Conservation (phyloP, 2,888 invertebrate genomes). For the Eucera pruinosa region DNA sequence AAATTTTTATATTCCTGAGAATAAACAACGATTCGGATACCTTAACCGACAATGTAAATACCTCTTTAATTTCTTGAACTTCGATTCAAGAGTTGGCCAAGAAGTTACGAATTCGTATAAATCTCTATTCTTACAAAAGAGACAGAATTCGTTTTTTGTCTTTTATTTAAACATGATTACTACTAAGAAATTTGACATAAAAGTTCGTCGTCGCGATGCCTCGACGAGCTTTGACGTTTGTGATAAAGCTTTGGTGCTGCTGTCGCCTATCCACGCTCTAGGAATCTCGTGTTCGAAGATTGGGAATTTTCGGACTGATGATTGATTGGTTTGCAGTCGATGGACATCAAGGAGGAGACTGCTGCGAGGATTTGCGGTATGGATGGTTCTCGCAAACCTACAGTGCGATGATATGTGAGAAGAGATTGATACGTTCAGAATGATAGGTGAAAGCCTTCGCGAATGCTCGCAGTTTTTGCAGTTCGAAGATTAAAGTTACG, state of each 20-base stretch:
- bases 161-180: neutral
- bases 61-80: constrained; percentile 3
- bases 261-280: constrained; percentile 31
- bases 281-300: constrained; percentile 6
- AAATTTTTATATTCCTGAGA: no score
- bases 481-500: neutral
- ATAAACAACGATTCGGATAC: neutral
- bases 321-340: constrained; percentile 1
- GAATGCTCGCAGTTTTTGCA: constrained; percentile 30
- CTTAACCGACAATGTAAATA: neutral
- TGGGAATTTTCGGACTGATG: neutral
- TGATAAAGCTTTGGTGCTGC: constrained; percentile 45
- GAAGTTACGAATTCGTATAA: no score
- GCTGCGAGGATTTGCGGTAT: neutral
- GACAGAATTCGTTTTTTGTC: neutral
- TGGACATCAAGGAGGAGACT: neutral
- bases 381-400: neutral
- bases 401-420: constrained; percentile 40
- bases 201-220: constrained; percentile 47
- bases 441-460: neutral
- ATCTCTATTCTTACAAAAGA: neutral
- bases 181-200: constrained; percentile 20
- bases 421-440: constrained; percentile 24
- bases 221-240: constrained; percentile 51
- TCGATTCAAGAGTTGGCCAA: neutral